Evolutionary conservation across 2,888 invertebrate genomes (phyloP).

Genomic region (Leucozona laternaria): DNA sequence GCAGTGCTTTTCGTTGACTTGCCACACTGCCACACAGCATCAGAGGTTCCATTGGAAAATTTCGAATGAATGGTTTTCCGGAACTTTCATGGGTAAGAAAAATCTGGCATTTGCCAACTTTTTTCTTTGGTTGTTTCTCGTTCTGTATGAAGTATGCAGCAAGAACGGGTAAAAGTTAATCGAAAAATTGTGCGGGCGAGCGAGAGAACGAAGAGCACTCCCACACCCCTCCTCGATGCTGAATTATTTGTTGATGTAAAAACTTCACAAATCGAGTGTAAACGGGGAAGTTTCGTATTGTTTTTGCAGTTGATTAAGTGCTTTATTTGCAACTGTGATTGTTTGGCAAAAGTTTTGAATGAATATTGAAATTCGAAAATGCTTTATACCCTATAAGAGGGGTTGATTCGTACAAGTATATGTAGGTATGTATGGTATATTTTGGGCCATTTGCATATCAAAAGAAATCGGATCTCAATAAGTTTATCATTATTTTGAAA

Average conservation of each 20-base stretch:
- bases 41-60: conserved; percentile 50
- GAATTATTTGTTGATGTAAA: conserved; percentile 69
- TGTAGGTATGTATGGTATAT: neutral
- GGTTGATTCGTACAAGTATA: neutral
- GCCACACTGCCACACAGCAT: neutral
- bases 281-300: conserved; percentile 68
- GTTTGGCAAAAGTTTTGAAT: conserved; percentile 58
- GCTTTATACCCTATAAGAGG: conserved; percentile 9
- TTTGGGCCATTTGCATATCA: conserved; percentile 29
- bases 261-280: conserved; percentile 69
- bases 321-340: conserved; percentile 73
- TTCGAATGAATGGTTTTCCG: conserved; percentile 57
- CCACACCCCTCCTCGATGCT: neutral
- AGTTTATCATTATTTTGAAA: conserved; percentile 37
- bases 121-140: neutral
- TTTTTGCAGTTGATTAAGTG: conserved; percentile 73
- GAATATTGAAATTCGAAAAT: conserved; percentile 60
- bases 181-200: conserved; percentile 19
- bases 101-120: conserved; percentile 42
- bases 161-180: conserved; percentile 51
- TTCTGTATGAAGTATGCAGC: neutral
- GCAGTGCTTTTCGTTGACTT: conserved; percentile 15
- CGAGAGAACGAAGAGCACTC: neutral
- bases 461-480: conserved; percentile 51
- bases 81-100: conserved; percentile 35